These are phyloP conservation scores for Tetragnatha versicolor DNA, from an alignment of 1,140 invertebrate species.

Conservation along the genomic window DNA sequence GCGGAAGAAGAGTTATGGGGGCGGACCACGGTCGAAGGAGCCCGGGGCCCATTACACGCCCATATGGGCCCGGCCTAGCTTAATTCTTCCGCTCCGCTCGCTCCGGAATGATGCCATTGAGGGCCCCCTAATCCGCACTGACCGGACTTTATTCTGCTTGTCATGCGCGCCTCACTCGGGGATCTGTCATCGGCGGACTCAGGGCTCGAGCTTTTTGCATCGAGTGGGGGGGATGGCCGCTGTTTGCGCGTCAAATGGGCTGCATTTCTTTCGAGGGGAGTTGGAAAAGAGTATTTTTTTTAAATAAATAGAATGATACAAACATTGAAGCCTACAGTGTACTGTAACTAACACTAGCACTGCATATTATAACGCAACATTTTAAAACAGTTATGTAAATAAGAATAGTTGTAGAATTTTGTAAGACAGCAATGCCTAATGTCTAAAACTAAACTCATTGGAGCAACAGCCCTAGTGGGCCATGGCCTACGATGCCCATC, in stretches of 20 bases:
- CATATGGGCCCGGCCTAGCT: slow-evolving; percentile 51
- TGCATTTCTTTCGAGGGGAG: neutral
- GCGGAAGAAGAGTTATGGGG: slow-evolving; percentile 52
- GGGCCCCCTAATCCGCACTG: slow-evolving; percentile 43
- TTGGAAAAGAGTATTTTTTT: slow-evolving; percentile 31
- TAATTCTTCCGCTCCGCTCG: slow-evolving; percentile 55
- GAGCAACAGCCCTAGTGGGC: too few relatives aligned
- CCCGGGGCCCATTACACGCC: slow-evolving; percentile 54
- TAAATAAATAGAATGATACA: too few relatives aligned
- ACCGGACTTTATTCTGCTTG: slow-evolving; percentile 55
- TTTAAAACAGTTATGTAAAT: too few relatives aligned
- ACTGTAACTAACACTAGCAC: too few relatives aligned
- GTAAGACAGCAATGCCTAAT: too few relatives aligned
- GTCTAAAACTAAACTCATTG: too few relatives aligned
- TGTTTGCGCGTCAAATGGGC: too few relatives aligned
- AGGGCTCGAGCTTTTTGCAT: neutral
- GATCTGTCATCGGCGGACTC: slow-evolving; percentile 41
- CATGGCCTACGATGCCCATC: too few relatives aligned
- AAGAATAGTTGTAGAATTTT: too few relatives aligned
- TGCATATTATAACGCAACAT: too few relatives aligned
- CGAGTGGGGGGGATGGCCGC: too few relatives aligned
- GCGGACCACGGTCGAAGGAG: slow-evolving; percentile 44
- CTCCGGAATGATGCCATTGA: slow-evolving; percentile 43
- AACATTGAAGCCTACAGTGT: too few relatives aligned
- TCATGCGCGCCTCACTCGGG: slow-evolving; percentile 37